These are phyloP conservation scores for Gymnobelideus leadbeateri DNA, from an alignment of 2,113 vertebrate genomes.

Conservation along the genomic window DNA sequence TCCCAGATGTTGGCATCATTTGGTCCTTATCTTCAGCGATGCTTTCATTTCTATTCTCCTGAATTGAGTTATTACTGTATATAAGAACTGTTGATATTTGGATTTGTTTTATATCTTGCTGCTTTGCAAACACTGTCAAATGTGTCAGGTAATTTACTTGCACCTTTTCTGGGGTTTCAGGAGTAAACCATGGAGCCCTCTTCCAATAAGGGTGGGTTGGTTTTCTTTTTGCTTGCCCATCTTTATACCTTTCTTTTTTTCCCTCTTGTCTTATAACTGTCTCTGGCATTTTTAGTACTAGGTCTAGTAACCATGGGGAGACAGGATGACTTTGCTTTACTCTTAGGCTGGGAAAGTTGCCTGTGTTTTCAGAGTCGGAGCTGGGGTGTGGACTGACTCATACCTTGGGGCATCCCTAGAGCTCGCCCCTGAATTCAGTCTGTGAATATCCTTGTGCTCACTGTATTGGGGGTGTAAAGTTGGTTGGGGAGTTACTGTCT, in stretches of 20 bases:
- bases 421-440: too few species aligned
- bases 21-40: neutral
- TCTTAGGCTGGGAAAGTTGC: neutral
- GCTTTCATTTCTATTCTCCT: neutral
- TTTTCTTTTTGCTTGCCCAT: neutral
- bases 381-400: neutral
- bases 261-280: neutral
- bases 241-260: neutral
- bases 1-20: neutral
- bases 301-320: neutral
- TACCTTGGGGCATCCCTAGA: neutral
- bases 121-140: neutral
- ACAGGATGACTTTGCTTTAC: neutral
- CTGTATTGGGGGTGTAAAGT: neutral
- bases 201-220: neutral
- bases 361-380: neutral
- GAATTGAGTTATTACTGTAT: neutral
- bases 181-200: neutral
- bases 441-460: neutral
- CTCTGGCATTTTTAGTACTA: neutral
- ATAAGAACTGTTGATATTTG: neutral
- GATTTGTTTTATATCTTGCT: neutral
- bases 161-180: neutral
- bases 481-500: neutral
- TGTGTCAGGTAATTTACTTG: neutral